A percentile compares a stretch with the other conserved stretches of the same genome.
Evolutionary conservation across 2,113 vertebrate genomes (phyloP).

Genomic region (Tricholaema leucomelas): DNA sequence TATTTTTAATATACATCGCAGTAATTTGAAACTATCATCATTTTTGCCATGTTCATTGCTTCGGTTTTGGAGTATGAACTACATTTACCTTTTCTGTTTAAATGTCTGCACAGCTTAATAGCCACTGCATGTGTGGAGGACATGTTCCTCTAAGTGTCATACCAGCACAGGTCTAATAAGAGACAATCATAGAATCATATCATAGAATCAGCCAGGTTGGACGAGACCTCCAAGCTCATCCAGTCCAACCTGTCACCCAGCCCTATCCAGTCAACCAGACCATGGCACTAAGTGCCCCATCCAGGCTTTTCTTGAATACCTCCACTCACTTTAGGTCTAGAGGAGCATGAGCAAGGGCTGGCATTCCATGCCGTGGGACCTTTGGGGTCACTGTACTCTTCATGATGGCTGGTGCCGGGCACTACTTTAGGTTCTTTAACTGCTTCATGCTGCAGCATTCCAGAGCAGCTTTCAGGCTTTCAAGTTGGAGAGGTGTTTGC

Average conservation of each 20-base stretch:
- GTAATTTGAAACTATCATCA: background rate
- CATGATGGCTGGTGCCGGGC: fast-evolving
- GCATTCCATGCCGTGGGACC: background rate
- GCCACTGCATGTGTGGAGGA: background rate
- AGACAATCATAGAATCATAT: fast-evolving
- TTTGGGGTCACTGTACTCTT: background rate
- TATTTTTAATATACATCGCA: background rate
- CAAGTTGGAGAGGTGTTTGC: background rate
- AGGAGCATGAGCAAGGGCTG: background rate
- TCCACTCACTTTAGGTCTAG: background rate
- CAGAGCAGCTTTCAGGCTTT: background rate
- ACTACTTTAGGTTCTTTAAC: background rate
- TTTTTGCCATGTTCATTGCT: background rate
- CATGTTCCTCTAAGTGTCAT: background rate
- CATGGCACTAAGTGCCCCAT: too few relatives aligned
- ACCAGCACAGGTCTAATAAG: background rate
- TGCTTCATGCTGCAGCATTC: background rate
- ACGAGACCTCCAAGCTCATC: too few relatives aligned
- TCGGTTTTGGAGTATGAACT: background rate
- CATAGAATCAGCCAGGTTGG: too few relatives aligned
- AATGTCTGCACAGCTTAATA: background rate
- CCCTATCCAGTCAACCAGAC: too few relatives aligned
- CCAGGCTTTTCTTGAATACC: too few relatives aligned
- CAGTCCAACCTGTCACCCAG: too few relatives aligned
- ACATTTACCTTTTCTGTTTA: background rate